Base-by-base conservation (phyloP, 2,113 vertebrate species). In the Ciconia maguari region DNA sequence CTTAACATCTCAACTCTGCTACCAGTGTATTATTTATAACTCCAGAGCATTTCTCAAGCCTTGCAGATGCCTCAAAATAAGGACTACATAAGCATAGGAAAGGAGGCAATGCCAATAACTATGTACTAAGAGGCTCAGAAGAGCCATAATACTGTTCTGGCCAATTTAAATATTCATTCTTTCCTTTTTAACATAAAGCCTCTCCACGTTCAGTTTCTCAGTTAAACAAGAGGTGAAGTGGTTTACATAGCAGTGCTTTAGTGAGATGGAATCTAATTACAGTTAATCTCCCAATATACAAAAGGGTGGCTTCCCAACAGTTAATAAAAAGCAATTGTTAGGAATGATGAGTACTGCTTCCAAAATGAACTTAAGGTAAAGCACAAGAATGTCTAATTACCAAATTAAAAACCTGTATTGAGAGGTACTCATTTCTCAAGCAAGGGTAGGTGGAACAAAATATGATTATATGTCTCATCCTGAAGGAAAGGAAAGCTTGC, bases 121-220 rank as follows among this genome's bases (percentile, higher is more conserved):
- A 42, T 13, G 51, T 58, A 57, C 51, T 36, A 87, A 89, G 75
- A 75, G 90, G 64, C 88, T 84, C 87, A 74, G 64, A 97, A 96
- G 69, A 66, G 66, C 83, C 74, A 87, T 84, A 91, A 94, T 29
- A 87, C 42, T 16, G 4, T 93, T 94, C 88, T 66, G 86, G 57
- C 8, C 79, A 74, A 94, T 94, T 96, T 94, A 97, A 97, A 96
- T 95, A 96, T 90, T 96, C 86, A 96, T 97, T 83, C 70, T 91
- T 94, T 96, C 58, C 89, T 82, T 91, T 84, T 89, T 94, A 96
- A 96, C 83, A 85, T 48, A 90, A 96, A 96, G 76, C 61, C 49
- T 93, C 82, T 91, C 60, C 89, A 90, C 29, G 6, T 96, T 96
- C 54, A 71, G 49, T 85, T 94, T 84, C 89, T 85, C 94, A 91